Base-by-base conservation (phyloP, 2,797 vertebrate genomes). In the Tokudaia tokunoshimensis region DNA sequence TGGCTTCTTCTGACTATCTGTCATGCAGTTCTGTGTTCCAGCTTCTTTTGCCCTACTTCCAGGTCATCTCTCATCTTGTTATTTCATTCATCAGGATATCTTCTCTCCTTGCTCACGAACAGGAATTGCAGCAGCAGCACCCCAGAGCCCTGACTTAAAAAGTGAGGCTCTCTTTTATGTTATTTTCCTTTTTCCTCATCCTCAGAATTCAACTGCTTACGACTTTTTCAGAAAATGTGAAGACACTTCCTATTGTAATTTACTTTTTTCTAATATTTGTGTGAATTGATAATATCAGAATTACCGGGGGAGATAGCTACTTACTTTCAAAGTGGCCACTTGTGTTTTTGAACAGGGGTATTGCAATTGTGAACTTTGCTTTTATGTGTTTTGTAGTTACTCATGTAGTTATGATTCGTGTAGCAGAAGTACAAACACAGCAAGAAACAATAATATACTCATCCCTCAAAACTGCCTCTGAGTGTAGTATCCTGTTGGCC, bases 131-230 rank as follows among this genome's bases (percentile, higher is more conserved):
- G 76, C 91, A 82, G 65, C 65, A 67, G 65, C 65, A 15, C 37
- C 96, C 76, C 57, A 34, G 91, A 95, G 92, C 93, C 92, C 94
- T 81, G 92, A 86, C 52, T 92, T 94, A 81, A 93, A 94, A 94
- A 89, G 94, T 83, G 89, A 94, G 91, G 85, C 92, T 91, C 80
- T 90, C 84, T 89, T 96, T 76, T 88, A 17, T 47, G n/a, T 22
- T 67, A 29, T 34, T 80, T 72, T n/a, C 13, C 57, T 17, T 13
- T 95, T 65, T 83, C 22, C 41, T 90, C 47, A 14, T 57, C 37
- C 57, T 75, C 44, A 91, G 93, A 95, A 44, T 55, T 29, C 72
- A 85, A 90, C 34, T 85, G 76, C 83, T 44, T 90, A 92, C 37
- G 75, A 57, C 22, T 41, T 76, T 89, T 70, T 79, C 37, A 85